A percentile compares a stretch with the other conserved stretches of the same genome.
Conservation (phyloP, 2,797 vertebrate genomes). For the Lophotriccus pileatus region DNA sequence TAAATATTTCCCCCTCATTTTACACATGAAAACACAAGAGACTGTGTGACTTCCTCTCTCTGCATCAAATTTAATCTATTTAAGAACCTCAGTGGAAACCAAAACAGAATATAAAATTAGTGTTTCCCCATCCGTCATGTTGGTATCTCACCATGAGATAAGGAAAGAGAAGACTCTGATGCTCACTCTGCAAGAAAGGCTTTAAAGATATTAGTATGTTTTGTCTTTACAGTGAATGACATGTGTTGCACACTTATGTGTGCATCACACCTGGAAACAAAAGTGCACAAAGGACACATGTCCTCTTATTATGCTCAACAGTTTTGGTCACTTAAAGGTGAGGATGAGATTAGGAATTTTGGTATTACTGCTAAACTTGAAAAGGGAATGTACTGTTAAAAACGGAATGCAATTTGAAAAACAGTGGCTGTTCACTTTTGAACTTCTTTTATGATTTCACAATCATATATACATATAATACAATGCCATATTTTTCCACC, state of each 20-base stretch:
- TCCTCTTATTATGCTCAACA: background rate
- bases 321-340: background rate
- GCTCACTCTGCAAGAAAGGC: background rate
- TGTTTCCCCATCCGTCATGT: fast-evolving
- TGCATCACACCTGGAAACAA: background rate
- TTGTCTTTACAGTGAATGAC: background rate
- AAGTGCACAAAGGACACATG: background rate
- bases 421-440: background rate
- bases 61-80: background rate
- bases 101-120: background rate
- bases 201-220: background rate
- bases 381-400: background rate
- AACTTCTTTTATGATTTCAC: background rate
- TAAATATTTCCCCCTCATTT: background rate
- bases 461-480: background rate
- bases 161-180: background rate
- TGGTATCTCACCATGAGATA: background rate
- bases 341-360: background rate
- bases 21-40: background rate
- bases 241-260: background rate
- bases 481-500: background rate
- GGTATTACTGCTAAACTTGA: background rate
- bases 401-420: background rate
- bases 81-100: background rate
- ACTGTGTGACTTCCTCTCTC: background rate